Percentiles rank a stretch among this genome's conserved stretches.
Conservation (phyloP, 1,140 invertebrate genomes). For the Alviniconcha marisindica region DNA sequence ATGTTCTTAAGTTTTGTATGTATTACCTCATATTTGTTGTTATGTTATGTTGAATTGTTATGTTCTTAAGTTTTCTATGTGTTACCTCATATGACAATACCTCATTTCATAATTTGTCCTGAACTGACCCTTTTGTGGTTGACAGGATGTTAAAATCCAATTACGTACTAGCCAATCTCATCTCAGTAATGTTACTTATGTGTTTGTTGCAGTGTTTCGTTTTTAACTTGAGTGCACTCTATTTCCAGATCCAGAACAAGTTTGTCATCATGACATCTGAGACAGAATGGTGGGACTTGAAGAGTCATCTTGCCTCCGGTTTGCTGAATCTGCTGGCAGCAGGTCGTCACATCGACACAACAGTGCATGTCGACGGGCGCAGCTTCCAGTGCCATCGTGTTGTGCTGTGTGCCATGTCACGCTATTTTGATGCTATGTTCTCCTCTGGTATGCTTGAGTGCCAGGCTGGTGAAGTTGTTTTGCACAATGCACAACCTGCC, state of each 20-base stretch:
- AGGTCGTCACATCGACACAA: conserved; percentile 53
- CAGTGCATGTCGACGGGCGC: conserved; percentile 47
- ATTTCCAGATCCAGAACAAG: background rate
- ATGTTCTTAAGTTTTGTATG: too few species aligned
- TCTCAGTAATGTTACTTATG: too few species aligned
- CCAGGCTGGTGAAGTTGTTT: conserved; percentile 39
- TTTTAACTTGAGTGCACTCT: background rate
- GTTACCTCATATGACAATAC: too few species aligned
- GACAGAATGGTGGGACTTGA: background rate
- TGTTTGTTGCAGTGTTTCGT: background rate
- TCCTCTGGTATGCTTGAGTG: conserved; percentile 59
- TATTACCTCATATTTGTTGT: too few species aligned
- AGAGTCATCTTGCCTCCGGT: conserved; percentile 24
- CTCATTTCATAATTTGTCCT: too few species aligned
- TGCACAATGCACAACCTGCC: conserved; percentile 45
- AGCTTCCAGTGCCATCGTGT: conserved; percentile 60
- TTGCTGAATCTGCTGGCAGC: conserved; percentile 31
- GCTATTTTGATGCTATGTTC: conserved; percentile 69
- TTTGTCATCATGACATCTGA: background rate
- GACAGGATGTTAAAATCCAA: too few species aligned
- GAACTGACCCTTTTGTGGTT: too few species aligned
- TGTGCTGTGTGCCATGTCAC: conserved; percentile 57
- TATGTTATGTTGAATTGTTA: too few species aligned
- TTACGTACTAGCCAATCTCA: too few species aligned
- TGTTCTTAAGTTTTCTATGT: too few species aligned